phyloP scores from a whole-genome alignment of 2,888 invertebrate genomes.

The Phyllotreta striolata region DNA sequence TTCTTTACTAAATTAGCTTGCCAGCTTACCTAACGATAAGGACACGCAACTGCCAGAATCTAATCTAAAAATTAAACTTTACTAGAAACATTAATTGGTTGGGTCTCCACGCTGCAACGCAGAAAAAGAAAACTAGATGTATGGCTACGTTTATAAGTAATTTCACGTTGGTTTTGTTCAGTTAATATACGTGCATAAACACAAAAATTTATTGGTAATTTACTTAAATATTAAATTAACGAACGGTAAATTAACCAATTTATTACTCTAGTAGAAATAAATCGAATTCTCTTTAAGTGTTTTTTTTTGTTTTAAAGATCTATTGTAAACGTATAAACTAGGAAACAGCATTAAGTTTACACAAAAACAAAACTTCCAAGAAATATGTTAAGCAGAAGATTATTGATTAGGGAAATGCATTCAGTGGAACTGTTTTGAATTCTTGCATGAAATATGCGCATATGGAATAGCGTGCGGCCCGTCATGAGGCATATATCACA shows the following conservation, averaged over 20 bases:
- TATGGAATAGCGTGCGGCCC: constrained; percentile 41
- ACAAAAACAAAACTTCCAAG: constrained; percentile 31
- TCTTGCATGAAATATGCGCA: constrained; percentile 44
- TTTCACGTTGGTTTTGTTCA: no score
- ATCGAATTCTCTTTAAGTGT: no score
- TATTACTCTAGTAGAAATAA: no score
- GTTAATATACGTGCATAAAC: no score
- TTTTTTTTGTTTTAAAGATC: not conserved
- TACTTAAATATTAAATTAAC: no score
- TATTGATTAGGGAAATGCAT: constrained; percentile 36
- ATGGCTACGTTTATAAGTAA: constrained; percentile 6
- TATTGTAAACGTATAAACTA: constrained; percentile 14
- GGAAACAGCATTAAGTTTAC: constrained; percentile 14
- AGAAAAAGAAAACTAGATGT: constrained; percentile 1
- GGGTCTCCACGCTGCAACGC: constrained; percentile 5
- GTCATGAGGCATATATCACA: constrained; percentile 46
- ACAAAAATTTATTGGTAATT: no score
- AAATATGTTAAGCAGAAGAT: constrained; percentile 32
- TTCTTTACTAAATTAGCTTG: constrained; percentile 13
- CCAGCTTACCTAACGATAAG: constrained; percentile 13
- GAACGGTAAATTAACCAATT: no score
- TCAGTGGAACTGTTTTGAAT: constrained; percentile 44
- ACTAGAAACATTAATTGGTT: constrained; percentile 20
- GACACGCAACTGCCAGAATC: constrained; percentile 18
- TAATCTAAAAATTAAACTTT: constrained; percentile 16